These are phyloP conservation scores for Lacerta viridis DNA, from an alignment of 2,797 vertebrate species.

Conservation along the genomic window DNA sequence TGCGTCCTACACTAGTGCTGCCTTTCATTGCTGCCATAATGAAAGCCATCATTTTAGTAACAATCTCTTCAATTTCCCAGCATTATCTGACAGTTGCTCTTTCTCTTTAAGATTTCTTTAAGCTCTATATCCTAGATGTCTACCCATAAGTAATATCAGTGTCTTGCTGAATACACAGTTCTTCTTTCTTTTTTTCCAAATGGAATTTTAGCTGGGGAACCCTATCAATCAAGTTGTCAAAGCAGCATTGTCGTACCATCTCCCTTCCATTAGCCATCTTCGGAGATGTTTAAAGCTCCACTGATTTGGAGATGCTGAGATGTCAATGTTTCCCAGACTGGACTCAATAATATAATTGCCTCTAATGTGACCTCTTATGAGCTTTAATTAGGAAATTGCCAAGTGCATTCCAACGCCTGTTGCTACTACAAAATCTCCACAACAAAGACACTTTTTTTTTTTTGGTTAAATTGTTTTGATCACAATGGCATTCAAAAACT, in stretches of 20 bases:
- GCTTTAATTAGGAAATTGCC: slow-evolving; percentile 73
- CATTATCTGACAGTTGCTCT: slow-evolving; percentile 28
- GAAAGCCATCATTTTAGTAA: slow-evolving; percentile 43
- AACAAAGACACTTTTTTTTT: slow-evolving; percentile 42
- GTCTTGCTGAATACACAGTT: slow-evolving; percentile 66
- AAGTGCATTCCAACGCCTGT: slow-evolving; percentile 54
- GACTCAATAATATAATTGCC: slow-evolving; percentile 69
- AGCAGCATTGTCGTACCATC: slow-evolving; percentile 71
- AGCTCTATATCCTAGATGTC: slow-evolving; percentile 23
- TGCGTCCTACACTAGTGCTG: not conserved
- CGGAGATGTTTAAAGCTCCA: slow-evolving; percentile 66
- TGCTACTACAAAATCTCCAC: slow-evolving; percentile 60
- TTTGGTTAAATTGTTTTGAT: slow-evolving; percentile 62
- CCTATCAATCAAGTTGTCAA: slow-evolving; percentile 74
- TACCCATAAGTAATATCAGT: slow-evolving; percentile 38
- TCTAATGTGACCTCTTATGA: slow-evolving; percentile 66
- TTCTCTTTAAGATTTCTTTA: slow-evolving; percentile 31
- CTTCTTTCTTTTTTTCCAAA: slow-evolving; percentile 48
- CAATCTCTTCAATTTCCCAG: slow-evolving; percentile 43
- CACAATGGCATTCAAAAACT: slow-evolving; percentile 57
- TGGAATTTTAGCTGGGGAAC: slow-evolving; percentile 51
- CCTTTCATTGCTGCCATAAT: not conserved
- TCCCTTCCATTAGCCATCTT: slow-evolving; percentile 66
- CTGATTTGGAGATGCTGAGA: slow-evolving; percentile 63
- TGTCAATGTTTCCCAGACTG: slow-evolving; percentile 67